Conservation (phyloP, 1,140 invertebrate genomes). For the Cotesia glomerata region DNA sequence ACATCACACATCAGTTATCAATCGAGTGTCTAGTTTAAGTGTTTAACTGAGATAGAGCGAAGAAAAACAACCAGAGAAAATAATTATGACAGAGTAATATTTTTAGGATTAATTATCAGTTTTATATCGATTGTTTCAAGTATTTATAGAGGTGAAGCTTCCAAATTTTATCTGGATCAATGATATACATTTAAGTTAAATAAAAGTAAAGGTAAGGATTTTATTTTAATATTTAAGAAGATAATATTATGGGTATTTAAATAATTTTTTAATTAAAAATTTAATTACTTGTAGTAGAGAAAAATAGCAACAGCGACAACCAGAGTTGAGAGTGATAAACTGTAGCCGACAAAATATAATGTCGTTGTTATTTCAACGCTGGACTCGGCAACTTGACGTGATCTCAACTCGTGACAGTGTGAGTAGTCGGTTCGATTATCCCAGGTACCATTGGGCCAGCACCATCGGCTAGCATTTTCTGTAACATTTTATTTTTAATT, state of each 20-base stretch:
- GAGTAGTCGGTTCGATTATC: conserved; percentile 72
- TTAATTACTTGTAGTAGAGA: conserved; percentile 82
- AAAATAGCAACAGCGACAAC: conserved; percentile 80
- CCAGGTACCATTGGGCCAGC: conserved; percentile 74
- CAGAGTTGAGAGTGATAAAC: conserved; percentile 77
- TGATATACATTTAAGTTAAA: no score
- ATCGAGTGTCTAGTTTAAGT: no score
- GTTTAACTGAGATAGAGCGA: no score
- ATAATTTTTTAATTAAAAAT: not conserved
- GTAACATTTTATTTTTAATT: conserved; percentile 27
- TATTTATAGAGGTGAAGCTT: no score
- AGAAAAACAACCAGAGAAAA: no score
- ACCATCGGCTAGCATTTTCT: conserved; percentile 79
- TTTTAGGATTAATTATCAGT: no score
- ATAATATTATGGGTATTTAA: not conserved
- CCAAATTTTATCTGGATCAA: no score
- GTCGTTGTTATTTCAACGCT: conserved; percentile 67
- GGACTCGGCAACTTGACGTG: conserved; percentile 49
- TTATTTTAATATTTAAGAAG: no score
- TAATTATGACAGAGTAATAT: no score
- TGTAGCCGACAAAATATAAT: conserved; percentile 80
- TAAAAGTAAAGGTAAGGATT: no score
- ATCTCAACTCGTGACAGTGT: conserved; percentile 66
- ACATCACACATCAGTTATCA: no score
- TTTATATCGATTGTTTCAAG: no score